phyloP scores from a whole-genome alignment of 2,113 vertebrate genomes.

The Puffinus mauretanicus region DNA sequence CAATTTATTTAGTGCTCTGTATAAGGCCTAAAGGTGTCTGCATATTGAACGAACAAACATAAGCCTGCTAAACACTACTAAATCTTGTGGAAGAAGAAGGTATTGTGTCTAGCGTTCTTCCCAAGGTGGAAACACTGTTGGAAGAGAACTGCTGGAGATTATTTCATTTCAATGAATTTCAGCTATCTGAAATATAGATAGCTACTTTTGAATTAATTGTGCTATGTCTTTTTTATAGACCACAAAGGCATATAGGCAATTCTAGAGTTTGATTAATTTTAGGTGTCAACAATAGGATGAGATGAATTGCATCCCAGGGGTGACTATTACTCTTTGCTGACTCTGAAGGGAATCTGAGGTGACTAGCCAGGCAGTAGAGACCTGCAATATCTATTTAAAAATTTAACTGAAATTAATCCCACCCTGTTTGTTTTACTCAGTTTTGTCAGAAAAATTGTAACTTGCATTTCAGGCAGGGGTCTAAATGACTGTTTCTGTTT shows the following conservation, averaged over 20 bases:
- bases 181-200: not conserved
- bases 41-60: not conserved
- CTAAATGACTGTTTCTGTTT: not conserved
- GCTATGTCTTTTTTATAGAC: not conserved
- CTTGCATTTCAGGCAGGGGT: not conserved
- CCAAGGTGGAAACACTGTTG: not conserved
- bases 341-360: not conserved
- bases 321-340: not conserved
- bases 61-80: not conserved
- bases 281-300: not conserved
- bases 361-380: not conserved
- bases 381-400: not conserved
- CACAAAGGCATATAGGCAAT: not conserved
- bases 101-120: not conserved
- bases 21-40: not conserved
- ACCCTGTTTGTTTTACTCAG: not conserved
- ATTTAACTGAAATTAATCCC: not conserved
- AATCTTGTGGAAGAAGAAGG: not conserved
- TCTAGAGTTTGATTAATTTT: not conserved
- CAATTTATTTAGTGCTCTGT: not conserved
- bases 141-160: not conserved
- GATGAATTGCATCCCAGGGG: not conserved
- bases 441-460: not conserved
- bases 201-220: not conserved
- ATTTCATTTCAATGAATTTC: not conserved